phyloP scores from a whole-genome alignment of 2,113 vertebrate species.

The Jacana jacana region DNA sequence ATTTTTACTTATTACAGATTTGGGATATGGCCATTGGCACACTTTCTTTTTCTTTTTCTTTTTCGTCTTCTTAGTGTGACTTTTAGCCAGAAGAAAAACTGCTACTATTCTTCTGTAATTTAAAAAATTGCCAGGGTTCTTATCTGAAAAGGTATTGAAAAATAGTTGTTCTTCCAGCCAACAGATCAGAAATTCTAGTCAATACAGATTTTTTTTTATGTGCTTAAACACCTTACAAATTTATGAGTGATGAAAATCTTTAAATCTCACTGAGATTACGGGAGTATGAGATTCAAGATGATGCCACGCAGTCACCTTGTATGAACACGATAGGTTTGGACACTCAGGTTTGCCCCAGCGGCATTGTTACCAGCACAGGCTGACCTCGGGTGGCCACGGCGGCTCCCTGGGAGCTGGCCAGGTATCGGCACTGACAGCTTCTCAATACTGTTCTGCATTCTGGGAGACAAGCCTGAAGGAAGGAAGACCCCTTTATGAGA shows the following conservation, averaged over 20 bases:
- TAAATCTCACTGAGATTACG: not conserved
- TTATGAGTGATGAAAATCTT: not conserved
- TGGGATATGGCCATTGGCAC: not conserved
- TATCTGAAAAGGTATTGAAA: not conserved
- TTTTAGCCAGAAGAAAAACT: not conserved
- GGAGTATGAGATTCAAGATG: not conserved
- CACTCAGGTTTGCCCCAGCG: not conserved
- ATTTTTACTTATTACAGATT: not conserved
- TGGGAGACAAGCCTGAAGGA: not conserved
- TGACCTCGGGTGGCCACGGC: not conserved
- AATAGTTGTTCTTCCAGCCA: not conserved
- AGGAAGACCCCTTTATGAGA: not conserved
- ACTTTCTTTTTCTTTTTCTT: not conserved
- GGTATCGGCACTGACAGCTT: not conserved
- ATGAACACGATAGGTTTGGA: fast-evolving
- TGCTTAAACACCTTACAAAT: not conserved
- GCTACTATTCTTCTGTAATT: not conserved
- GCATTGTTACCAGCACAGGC: not conserved
- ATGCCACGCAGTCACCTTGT: not conserved
- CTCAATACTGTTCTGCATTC: not conserved
- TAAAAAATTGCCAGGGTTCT: not conserved
- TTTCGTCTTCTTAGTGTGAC: not conserved
- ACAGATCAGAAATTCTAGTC: not conserved
- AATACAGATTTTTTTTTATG: not conserved
- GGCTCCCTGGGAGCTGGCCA: not conserved